Evolutionary conservation across 37 sponge, comb jelly and placozoan genomes (phyloP), one percentile per base, ranked within the genome.

Genomic region (Halichondria panicea): DNA sequence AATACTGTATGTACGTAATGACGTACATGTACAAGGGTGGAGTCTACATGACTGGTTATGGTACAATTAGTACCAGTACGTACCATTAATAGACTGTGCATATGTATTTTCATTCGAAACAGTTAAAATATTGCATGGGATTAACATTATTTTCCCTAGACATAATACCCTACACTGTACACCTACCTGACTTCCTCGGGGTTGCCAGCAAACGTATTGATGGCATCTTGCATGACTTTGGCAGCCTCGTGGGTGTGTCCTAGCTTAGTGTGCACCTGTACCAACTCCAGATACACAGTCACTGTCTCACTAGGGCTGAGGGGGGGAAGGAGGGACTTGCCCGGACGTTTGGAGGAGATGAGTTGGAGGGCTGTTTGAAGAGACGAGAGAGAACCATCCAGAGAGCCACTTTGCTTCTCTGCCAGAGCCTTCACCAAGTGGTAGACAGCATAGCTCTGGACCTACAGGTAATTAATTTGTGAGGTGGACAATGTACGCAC

Each of bases 181-280:
- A 33, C 25, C 64, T 43, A 92, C 93, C 89, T 85, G 36, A 81
- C 66, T 71, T 94, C 98, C 25, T 92, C 89, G 7, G 86, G 48
- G 24, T 93, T 94, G 13, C 87, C 93, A 18, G 76, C 50, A 68
- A 94, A 97, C 61, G 86, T 78, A 55, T 79, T 67, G 19, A 89
- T 84, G 34, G 98, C 92, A n/a, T 92, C 98, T 65, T 97, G 85
- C 91, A 97, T 97, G 21, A 89, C 82, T 42, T 89, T 92, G 28
- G 85, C 80, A 50, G 98, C 98, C 61, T 97, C 93, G 40, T 78
- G 76, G 50, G 36, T 38, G 40, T 78, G 61, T 21, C 77, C 82
- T 24, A 94, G 84, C 19, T 72, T 33, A 22, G 67, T 58, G 76
- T 83, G 83, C 24, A 78, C 74, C 0, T 80, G 77, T 25, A 70